phyloP scores from a whole-genome alignment of 2,797 vertebrate species.

The Epinephelus awoara region DNA sequence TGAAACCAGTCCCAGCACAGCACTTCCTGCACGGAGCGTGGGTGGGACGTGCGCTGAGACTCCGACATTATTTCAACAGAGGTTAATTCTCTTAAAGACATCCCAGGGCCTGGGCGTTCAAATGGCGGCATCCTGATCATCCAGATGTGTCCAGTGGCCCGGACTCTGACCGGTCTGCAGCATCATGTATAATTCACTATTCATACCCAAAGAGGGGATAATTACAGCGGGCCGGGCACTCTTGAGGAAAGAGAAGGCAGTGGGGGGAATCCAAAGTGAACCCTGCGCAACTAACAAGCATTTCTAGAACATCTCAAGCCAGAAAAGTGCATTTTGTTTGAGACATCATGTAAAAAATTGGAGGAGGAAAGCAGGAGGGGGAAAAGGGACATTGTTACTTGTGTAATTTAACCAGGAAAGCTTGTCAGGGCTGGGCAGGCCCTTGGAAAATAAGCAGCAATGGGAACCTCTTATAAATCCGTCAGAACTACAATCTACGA shows the following conservation, averaged over 20 bases:
- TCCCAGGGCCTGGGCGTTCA: conserved; percentile 11
- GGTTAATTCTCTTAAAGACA: conserved; percentile 41
- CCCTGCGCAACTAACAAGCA: conserved; percentile 27
- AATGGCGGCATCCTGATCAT: conserved; percentile 55
- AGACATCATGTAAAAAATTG: conserved; percentile 1
- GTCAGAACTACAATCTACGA: conserved; percentile 2
- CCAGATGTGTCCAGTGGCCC: conserved; percentile 55
- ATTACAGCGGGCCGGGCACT: conserved; percentile 45
- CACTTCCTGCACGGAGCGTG: conserved; percentile 47
- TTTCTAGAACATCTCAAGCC: conserved; percentile 31
- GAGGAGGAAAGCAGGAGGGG: neutral
- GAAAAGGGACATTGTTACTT: conserved; percentile 13
- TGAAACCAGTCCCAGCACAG: conserved; percentile 36
- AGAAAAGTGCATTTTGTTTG: conserved; percentile 11
- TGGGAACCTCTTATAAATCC: conserved; percentile 44
- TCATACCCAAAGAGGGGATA: conserved; percentile 49
- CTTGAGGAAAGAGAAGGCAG: conserved; percentile 26
- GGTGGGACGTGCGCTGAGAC: conserved; percentile 25
- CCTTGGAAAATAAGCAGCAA: conserved; percentile 37
- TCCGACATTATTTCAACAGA: conserved; percentile 18
- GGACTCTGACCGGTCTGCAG: conserved; percentile 44
- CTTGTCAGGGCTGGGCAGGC: conserved; percentile 21
- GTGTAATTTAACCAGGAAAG: conserved; percentile 17
- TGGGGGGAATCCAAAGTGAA: neutral
- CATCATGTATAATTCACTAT: conserved; percentile 67